Evolutionary conservation across 2,797 vertebrate genomes (phyloP).

Genomic region (Oreonectes daqikongensis): DNA sequence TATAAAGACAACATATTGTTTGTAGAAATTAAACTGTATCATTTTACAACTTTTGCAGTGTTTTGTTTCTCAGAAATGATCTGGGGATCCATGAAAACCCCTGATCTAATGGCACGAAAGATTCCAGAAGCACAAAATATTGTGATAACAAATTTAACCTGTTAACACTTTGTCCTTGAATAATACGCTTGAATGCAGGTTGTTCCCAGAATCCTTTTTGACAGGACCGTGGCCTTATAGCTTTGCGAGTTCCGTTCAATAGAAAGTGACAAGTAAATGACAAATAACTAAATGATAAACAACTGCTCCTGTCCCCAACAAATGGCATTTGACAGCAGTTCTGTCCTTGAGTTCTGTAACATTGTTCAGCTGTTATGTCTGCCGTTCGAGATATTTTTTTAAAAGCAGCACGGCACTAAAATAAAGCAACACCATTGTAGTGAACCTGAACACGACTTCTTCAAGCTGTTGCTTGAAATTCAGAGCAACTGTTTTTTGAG

Average conservation of each 20-base stretch:
- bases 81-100: too few relatives aligned
- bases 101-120: background rate
- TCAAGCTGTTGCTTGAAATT: conserved; percentile 1
- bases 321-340: conserved; percentile 24
- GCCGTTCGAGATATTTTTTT: background rate
- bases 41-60: too few relatives aligned
- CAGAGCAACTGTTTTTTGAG: conserved; percentile 1
- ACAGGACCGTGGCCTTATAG: background rate
- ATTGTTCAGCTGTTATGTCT: background rate
- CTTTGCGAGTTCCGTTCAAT: background rate
- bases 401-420: background rate
- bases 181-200: background rate
- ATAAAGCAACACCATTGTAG: background rate
- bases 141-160: background rate
- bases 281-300: conserved; percentile 35
- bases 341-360: conserved; percentile 11
- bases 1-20: too few relatives aligned
- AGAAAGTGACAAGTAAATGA: conserved; percentile 34
- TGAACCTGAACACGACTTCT: conserved; percentile 7
- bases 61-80: too few relatives aligned
- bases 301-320: conserved; percentile 2
- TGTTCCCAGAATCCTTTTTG: conserved; percentile 9
- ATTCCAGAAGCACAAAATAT: conserved; percentile 1
- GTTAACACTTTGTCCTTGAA: conserved; percentile 22
- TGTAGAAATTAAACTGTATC: too few relatives aligned